Conservation (phyloP, 2,797 vertebrate species). For the Nasua narica region DNA sequence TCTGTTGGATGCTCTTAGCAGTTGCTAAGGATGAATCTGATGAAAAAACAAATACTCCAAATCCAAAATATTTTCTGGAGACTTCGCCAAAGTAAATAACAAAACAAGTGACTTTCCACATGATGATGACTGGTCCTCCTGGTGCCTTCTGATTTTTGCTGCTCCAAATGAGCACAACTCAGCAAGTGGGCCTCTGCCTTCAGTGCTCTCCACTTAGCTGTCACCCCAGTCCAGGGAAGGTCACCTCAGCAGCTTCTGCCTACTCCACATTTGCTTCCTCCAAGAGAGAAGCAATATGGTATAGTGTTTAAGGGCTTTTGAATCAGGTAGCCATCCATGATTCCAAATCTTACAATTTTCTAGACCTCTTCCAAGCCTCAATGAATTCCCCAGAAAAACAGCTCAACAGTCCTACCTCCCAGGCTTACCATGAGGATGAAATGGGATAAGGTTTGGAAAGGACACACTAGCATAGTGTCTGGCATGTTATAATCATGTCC, state of each 20-base stretch:
- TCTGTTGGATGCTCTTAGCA: background rate
- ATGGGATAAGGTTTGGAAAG: background rate
- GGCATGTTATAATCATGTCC: background rate
- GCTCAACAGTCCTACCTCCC: background rate
- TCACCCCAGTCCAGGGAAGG: background rate
- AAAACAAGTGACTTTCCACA: background rate
- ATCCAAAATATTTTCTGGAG: background rate
- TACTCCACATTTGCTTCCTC: background rate
- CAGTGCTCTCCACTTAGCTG: background rate
- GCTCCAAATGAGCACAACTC: background rate
- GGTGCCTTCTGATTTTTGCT: background rate
- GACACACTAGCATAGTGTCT: background rate
- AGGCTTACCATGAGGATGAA: background rate
- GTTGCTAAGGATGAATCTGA: constrained; percentile 8
- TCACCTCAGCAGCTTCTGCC: background rate
- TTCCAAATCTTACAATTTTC: background rate
- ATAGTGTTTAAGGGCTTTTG: background rate
- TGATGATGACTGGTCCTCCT: background rate
- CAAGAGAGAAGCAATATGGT: background rate
- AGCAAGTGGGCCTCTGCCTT: background rate
- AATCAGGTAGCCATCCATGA: background rate
- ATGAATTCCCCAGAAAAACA: background rate
- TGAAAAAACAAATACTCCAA: background rate
- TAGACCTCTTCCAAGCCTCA: background rate
- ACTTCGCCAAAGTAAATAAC: background rate